Evolutionary conservation across 2,797 vertebrate species (phyloP).

Genomic region (Saxicola maurus): DNA sequence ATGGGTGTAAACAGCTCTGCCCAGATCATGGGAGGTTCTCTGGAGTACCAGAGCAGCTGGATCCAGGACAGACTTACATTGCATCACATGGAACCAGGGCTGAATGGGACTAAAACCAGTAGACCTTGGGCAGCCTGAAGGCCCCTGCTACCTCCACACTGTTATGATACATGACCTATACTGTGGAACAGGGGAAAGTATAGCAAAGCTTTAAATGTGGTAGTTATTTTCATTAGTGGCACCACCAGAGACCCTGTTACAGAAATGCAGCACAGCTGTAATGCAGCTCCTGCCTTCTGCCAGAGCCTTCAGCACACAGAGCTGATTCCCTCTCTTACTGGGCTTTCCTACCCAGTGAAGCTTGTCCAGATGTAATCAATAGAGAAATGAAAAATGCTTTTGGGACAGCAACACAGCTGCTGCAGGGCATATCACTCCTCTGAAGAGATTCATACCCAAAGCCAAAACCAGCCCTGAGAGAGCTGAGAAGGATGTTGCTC

Average conservation of each 20-base stretch:
- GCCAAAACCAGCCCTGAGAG: background rate
- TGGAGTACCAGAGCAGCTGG: background rate
- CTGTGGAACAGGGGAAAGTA: background rate
- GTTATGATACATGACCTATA: background rate
- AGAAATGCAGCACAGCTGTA: background rate
- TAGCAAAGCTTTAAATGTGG: background rate
- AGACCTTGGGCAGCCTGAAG: background rate
- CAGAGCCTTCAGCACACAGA: background rate
- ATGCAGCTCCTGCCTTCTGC: background rate
- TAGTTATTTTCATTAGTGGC: background rate
- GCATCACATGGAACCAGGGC: background rate
- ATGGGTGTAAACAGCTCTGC: background rate
- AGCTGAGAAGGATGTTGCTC: background rate
- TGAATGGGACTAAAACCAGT: accelerated
- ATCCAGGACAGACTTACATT: background rate
- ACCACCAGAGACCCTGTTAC: background rate
- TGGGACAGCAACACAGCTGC: background rate
- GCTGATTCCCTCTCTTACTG: background rate
- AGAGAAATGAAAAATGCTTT: background rate
- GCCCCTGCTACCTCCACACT: background rate
- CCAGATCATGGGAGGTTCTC: background rate
- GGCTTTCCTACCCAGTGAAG: background rate
- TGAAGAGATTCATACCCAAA: background rate
- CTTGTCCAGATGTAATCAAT: background rate
- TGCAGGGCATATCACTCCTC: background rate